Percentiles rank a stretch among this genome's conserved stretches.
These are phyloP conservation scores for Epinephelus fuscoguttatus DNA, from an alignment of 2,113 vertebrate genomes.

Conservation along the genomic window DNA sequence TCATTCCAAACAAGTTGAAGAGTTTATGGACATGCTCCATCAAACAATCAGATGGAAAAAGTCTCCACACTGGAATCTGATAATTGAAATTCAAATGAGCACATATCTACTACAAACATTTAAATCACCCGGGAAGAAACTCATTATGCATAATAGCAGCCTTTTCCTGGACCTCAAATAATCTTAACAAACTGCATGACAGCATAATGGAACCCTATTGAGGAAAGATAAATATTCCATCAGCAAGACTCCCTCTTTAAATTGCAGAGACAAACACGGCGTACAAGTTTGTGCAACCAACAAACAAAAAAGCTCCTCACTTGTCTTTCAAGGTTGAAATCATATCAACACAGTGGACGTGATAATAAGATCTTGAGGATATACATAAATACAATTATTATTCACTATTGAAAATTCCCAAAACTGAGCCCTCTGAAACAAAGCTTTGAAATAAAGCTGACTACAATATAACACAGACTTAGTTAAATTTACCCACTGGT, in stretches of 20 bases:
- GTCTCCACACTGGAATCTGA: slow-evolving; percentile 45
- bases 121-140: slow-evolving; percentile 68
- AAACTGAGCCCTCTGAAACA: background rate
- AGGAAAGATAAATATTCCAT: slow-evolving; percentile 69
- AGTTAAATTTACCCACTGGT: background rate
- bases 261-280: slow-evolving; percentile 24
- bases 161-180: slow-evolving; percentile 71
- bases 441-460: background rate
- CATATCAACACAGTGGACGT: slow-evolving; percentile 1
- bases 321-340: slow-evolving; percentile 21
- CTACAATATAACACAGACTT: background rate
- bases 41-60: slow-evolving; percentile 57
- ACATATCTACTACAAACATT: slow-evolving; percentile 69
- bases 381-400: background rate
- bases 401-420: background rate
- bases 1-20: slow-evolving; percentile 49
- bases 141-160: slow-evolving; percentile 73
- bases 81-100: slow-evolving; percentile 76
- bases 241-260: slow-evolving; percentile 42
- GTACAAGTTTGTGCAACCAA: slow-evolving; percentile 8
- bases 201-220: slow-evolving; percentile 69
- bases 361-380: background rate
- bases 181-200: slow-evolving; percentile 70
- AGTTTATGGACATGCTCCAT: slow-evolving; percentile 67
- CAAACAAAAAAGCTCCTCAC: slow-evolving; percentile 23